These are phyloP conservation scores for Busseola fusca DNA, from an alignment of 2,888 invertebrate genomes.

Conservation along the genomic window DNA sequence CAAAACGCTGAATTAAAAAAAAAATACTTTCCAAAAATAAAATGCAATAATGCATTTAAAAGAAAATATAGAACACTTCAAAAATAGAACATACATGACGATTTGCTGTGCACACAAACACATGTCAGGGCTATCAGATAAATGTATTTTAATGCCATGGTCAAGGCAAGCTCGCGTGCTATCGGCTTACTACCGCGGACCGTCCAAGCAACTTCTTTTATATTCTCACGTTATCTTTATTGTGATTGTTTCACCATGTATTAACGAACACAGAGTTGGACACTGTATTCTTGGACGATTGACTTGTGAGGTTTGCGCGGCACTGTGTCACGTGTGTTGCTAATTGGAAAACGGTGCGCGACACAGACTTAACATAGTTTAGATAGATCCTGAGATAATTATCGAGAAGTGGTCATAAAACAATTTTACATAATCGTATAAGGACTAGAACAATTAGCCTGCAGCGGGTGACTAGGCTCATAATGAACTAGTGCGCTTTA, in stretches of 20 bases:
- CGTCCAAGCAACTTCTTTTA: slow-evolving; percentile 75
- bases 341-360: slow-evolving; percentile 39
- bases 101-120: slow-evolving; percentile 78
- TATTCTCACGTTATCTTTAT: slow-evolving; percentile 73
- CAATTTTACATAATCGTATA: neutral
- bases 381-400: slow-evolving; percentile 28
- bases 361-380: slow-evolving; percentile 27
- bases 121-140: slow-evolving; percentile 75
- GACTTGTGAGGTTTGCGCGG: slow-evolving; percentile 30
- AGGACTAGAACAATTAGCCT: too few species aligned
- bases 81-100: slow-evolving; percentile 77
- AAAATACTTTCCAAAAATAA: neutral
- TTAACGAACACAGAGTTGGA: slow-evolving; percentile 46
- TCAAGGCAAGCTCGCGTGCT: slow-evolving; percentile 79
- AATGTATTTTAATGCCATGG: slow-evolving; percentile 82
- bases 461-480: too few species aligned
- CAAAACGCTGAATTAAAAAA: neutral
- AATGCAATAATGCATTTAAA: slow-evolving; percentile 14
- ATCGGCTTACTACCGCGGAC: slow-evolving; percentile 72
- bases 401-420: neutral
- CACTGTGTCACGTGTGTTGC: slow-evolving; percentile 37
- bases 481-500: too few species aligned
- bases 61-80: slow-evolving; percentile 37
- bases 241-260: slow-evolving; percentile 58
- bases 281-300: slow-evolving; percentile 37